Percentiles rank a stretch among this genome's conserved stretches.
Conservation (phyloP, 2,797 vertebrate genomes). For the Tolypeutes matacus region DNA sequence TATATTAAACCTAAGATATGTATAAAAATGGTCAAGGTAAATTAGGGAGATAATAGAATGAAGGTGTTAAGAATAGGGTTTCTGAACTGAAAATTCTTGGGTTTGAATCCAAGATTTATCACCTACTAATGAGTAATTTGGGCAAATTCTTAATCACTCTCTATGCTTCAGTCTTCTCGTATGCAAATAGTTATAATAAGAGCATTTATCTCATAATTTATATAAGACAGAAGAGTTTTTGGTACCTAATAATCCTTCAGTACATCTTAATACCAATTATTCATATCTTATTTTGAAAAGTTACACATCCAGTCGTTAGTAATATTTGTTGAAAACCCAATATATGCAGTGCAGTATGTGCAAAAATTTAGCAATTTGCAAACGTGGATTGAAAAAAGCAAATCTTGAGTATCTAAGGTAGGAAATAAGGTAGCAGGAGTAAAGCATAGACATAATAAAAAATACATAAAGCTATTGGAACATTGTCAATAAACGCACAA, state of each 20-base stretch:
- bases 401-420: background rate
- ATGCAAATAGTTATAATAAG: background rate
- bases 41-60: background rate
- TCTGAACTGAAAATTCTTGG: background rate
- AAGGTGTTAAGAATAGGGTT: background rate
- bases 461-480: background rate
- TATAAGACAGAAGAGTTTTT: background rate
- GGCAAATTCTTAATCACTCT: background rate
- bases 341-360: background rate
- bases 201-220: background rate
- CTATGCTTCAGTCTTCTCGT: background rate
- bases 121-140: background rate
- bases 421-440: background rate
- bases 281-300: background rate
- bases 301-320: background rate
- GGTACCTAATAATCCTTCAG: background rate
- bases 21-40: background rate
- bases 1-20: background rate
- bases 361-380: background rate
- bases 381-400: background rate
- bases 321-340: background rate
- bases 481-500: background rate
- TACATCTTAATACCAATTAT: background rate
- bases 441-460: background rate
- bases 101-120: background rate